Evolutionary conservation across 2,113 vertebrate genomes (phyloP).

Genomic region (Dicerorhinus sumatrensis): DNA sequence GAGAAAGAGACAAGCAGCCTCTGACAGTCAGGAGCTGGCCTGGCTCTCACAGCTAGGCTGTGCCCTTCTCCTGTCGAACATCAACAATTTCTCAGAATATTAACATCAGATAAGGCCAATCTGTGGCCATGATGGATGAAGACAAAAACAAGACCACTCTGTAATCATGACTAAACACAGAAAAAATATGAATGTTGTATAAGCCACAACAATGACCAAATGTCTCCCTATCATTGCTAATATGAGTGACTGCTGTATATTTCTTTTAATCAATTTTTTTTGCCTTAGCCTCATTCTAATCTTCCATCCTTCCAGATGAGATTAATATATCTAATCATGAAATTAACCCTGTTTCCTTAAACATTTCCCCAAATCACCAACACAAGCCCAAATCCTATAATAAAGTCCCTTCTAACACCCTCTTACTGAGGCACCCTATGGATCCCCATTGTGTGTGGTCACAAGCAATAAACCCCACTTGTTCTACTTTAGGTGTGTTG

Average conservation of each 20-base stretch:
- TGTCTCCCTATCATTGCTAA: background rate
- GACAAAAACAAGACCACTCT: background rate
- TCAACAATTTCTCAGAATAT: background rate
- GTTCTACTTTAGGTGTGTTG: background rate
- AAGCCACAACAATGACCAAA: background rate
- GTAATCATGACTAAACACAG: background rate
- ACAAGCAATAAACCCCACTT: background rate
- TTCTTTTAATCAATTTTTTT: constrained; percentile 13
- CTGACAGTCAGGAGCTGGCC: background rate
- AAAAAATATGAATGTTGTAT: background rate
- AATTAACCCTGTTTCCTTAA: background rate
- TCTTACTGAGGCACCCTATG: background rate
- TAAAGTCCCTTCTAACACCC: background rate
- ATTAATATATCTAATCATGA: background rate
- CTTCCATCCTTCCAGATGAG: background rate
- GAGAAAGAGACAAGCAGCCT: background rate
- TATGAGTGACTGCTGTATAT: background rate
- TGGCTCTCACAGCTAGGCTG: too few species aligned
- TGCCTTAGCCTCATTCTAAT: background rate
- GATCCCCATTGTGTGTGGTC: background rate
- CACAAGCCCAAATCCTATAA: background rate
- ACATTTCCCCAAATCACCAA: background rate
- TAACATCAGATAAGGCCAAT: background rate
- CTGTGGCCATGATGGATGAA: background rate
- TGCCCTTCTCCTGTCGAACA: background rate